These are phyloP conservation scores for Cairina moschata DNA, from an alignment of 2,113 vertebrate species.

Conservation along the genomic window DNA sequence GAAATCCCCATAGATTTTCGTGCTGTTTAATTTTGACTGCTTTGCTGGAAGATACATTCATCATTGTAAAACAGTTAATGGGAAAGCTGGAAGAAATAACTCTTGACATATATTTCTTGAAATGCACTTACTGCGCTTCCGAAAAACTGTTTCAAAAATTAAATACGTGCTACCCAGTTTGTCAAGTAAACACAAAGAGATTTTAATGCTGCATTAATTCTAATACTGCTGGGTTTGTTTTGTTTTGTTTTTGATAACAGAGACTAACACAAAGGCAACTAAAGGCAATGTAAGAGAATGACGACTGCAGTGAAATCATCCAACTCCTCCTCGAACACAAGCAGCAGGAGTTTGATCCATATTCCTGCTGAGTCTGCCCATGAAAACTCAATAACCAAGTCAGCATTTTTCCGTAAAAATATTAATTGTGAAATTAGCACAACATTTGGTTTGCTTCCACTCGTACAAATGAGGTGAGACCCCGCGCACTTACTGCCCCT, in stretches of 20 bases:
- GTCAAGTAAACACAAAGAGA: background rate
- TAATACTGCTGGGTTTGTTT: background rate
- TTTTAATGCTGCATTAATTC: background rate
- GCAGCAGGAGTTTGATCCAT: background rate
- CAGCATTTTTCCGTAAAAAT: background rate
- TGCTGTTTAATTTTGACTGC: background rate
- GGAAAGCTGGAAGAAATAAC: background rate
- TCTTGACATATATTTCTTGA: background rate
- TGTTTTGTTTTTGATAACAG: background rate
- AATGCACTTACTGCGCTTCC: background rate
- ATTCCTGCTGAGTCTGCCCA: background rate
- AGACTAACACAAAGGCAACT: background rate
- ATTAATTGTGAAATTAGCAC: background rate
- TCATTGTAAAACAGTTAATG: background rate
- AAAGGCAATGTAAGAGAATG: background rate
- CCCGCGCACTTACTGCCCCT: background rate
- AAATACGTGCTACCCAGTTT: background rate
- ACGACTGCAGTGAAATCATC: background rate
- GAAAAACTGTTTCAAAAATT: background rate
- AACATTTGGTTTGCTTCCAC: background rate
- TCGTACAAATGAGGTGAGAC: background rate
- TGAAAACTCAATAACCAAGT: background rate
- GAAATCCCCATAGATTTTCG: background rate
- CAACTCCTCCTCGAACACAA: background rate
- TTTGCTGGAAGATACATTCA: background rate